Percentiles rank a stretch among this genome's conserved stretches.
phyloP scores from a whole-genome alignment of 1,140 invertebrate species.

The Semibalanus balanoides region DNA sequence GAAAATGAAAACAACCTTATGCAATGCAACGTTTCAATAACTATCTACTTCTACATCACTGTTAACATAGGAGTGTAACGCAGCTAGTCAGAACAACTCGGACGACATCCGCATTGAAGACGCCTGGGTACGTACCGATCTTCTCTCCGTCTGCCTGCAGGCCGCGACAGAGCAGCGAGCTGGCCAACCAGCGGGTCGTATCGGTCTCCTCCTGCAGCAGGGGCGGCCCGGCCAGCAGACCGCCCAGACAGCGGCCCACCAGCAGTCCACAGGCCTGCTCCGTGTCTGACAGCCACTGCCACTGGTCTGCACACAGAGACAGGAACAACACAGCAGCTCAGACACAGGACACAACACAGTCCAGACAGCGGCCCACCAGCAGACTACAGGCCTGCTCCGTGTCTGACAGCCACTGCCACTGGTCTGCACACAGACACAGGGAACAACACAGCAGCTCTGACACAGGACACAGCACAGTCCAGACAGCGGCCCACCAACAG shows the following conservation, averaged over 20 bases:
- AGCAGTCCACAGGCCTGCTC: conserved; percentile 43
- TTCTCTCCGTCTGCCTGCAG: conserved; percentile 26
- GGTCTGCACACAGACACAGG: conserved; percentile 30
- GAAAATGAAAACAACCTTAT: no score
- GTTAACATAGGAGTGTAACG: no score
- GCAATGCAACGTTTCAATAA: no score
- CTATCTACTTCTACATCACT: no score
- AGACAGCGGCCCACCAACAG: conserved; percentile 45
- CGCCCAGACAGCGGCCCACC: conserved; percentile 43
- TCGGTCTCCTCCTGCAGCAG: conserved; percentile 34
- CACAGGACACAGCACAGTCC: no score
- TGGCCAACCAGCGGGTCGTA: conserved; percentile 37
- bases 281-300: conserved; percentile 47
- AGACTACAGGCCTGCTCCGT: conserved; percentile 43
- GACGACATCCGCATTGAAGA: no score
- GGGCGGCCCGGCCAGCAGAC: conserved; percentile 38
- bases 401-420: conserved; percentile 47
- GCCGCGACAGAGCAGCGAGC: conserved; percentile 39
- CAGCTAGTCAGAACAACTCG: no score
- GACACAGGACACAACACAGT: no score
- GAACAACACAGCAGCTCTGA: no score
- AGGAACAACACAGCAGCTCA: no score
- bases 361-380: conserved; percentile 43
- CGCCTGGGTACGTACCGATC: not conserved
- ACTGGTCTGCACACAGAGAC: conserved; percentile 32